Conservation (phyloP, 2,888 invertebrate species). For the Fissipunctia ypsillon region DNA sequence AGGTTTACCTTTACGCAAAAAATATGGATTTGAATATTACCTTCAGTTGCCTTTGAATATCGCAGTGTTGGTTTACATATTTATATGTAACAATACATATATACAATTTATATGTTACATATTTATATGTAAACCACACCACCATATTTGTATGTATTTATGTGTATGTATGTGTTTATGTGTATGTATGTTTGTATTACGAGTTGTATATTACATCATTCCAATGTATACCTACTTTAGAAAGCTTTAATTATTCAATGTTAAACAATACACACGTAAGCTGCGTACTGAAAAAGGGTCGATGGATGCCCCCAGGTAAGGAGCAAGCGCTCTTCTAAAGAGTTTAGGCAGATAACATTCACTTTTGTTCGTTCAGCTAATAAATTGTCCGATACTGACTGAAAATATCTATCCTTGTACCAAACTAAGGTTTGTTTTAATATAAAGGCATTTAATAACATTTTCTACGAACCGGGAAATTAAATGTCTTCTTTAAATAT, state of each 20-base stretch:
- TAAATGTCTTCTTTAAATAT: neutral
- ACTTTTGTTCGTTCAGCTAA: conserved; percentile 57
- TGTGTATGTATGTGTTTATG: too few species aligned
- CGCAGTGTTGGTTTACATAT: too few species aligned
- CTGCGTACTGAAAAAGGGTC: conserved; percentile 27
- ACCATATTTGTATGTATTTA: too few species aligned
- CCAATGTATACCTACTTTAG: neutral
- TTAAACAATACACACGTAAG: conserved; percentile 9
- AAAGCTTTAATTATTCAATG: conserved; percentile 23
- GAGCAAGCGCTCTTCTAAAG: conserved; percentile 18
- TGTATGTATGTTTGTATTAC: neutral
- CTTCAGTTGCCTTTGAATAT: too few species aligned
- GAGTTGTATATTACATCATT: neutral
- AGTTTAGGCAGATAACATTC: conserved; percentile 47
- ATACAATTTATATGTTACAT: too few species aligned
- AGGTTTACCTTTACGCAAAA: too few species aligned
- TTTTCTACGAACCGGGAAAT: conserved; percentile 18
- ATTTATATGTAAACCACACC: neutral
- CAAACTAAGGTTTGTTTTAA: conserved; percentile 31
- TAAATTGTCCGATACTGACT: conserved; percentile 51
- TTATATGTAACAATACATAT: too few species aligned
- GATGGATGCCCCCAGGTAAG: conserved; percentile 26
- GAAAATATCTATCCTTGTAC: conserved; percentile 29
- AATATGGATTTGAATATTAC: too few species aligned
- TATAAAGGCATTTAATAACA: conserved; percentile 26